Base-by-base conservation (phyloP, 2,888 invertebrate species). In the Patella caerulea region DNA sequence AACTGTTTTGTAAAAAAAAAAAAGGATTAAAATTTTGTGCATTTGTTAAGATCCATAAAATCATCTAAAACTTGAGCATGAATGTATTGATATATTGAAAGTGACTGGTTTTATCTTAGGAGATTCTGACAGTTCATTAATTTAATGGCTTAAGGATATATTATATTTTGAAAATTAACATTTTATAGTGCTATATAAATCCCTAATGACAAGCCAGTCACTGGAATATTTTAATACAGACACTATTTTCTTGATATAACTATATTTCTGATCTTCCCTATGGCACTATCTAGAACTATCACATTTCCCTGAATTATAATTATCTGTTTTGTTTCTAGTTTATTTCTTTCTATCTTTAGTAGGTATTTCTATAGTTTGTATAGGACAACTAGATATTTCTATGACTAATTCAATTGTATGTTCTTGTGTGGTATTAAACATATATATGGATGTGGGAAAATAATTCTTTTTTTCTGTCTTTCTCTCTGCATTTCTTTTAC, bases 371-470 rank as follows among this genome's bases (percentile, higher is more conserved):
- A 65, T 19, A 65, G 19, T 65, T 65, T 65, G 65, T 65, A 65
- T 65, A 65, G 65, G 65, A 65, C 65, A 65, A 73, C 59, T 56
- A 73, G 53, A 52, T 72, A 65, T 72, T 69, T 76, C 72, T 73
- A 73, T 77, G 54, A 77, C 72, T 72, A 72, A 77, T 72, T 73
- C 59, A 72, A 73, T 65, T 77, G 77, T 77, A 77, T 72, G 71
- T 55, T 59, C 72, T 77, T 72, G 71, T 77, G 77, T 72, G 72
- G 59, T 71, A 56, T 71, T 71, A 72, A 72, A 77, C 45, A 77
- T 72, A 65, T 65, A 65, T 82, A 81, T 84, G 81, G 83, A 81
- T 83, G 82, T 83, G 82, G 84, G 83, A 79, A 76, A 77, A 45
- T 69, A 75, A 77, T 54, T 76, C 76, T 74, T 73, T 79, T 77